A percentile compares a stretch with the other conserved stretches of the same genome.
phyloP scores from a whole-genome alignment of 2,113 vertebrate species.

The Pygathrix nemaeus region DNA sequence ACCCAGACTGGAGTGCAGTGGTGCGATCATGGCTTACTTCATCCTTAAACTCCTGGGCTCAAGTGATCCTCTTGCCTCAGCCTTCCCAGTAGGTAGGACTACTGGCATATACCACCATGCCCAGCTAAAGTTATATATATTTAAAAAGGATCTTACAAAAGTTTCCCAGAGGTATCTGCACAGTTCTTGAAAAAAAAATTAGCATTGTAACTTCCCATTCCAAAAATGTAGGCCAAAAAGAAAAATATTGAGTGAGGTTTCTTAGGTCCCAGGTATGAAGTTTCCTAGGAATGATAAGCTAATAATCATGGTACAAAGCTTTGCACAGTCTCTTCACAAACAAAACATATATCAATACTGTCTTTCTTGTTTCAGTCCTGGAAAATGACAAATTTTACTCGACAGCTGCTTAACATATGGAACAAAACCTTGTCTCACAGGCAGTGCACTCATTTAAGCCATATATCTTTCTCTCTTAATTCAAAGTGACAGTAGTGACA shows the following conservation, averaged over 20 bases:
- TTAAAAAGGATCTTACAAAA: conserved; percentile 2
- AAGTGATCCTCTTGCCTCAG: no score
- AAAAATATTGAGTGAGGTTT: conserved; percentile 35
- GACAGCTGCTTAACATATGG: conserved; percentile 2
- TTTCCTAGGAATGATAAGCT: neutral
- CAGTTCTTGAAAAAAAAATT: conserved; percentile 25
- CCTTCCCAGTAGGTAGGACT: no score
- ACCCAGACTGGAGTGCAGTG: no score
- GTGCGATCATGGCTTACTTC: no score
- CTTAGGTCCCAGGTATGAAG: neutral
- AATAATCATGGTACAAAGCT: neutral
- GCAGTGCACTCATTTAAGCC: neutral
- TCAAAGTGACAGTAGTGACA: neutral
- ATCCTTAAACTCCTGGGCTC: no score
- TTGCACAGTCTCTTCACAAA: conserved; percentile 6
- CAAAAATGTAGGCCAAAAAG: conserved; percentile 42
- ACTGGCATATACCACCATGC: no score
- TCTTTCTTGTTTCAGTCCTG: neutral
- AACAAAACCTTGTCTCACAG: conserved; percentile 18
- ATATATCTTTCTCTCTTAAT: neutral
- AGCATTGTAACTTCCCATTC: conserved; percentile 5
- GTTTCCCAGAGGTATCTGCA: neutral
- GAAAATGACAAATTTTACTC: neutral
- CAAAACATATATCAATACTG: neutral
- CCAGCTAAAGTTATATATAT: no score